phyloP scores from a whole-genome alignment of 2,797 vertebrate species.

The Sparidentex hasta region DNA sequence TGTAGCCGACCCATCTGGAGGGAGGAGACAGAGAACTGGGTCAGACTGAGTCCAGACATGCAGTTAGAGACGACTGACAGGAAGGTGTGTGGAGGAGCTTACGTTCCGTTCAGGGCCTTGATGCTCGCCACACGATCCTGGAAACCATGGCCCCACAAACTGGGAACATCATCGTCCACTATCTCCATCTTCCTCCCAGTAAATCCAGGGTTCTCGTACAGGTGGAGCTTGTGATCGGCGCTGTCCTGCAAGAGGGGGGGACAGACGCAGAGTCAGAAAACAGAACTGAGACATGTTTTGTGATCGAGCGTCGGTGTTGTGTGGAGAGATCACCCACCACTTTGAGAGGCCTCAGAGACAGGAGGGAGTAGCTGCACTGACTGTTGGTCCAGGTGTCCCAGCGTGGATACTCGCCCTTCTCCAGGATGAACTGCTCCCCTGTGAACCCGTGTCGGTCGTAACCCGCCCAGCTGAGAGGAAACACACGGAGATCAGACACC shows the following conservation, averaged over 20 bases:
- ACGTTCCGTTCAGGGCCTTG: slow-evolving; percentile 91
- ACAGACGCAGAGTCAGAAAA: not conserved
- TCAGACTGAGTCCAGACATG: too few species aligned
- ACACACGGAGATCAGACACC: not conserved
- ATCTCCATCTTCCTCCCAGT: slow-evolving; percentile 94
- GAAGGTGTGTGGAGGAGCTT: slow-evolving; percentile 71
- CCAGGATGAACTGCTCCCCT: slow-evolving; percentile 93
- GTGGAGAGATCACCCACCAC: slow-evolving; percentile 63
- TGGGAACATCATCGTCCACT: slow-evolving; percentile 92
- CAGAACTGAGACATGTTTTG: too few species aligned
- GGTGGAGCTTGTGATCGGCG: slow-evolving; percentile 91
- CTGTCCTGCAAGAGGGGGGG: slow-evolving; percentile 84
- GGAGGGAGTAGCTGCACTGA: slow-evolving; percentile 89
- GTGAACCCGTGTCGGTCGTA: slow-evolving; percentile 87
- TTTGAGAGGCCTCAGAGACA: slow-evolving; percentile 90
- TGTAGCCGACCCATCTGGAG: slow-evolving; percentile 93
- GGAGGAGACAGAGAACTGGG: slow-evolving; percentile 11
- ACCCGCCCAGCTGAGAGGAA: slow-evolving; percentile 87
- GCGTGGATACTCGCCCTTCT: slow-evolving; percentile 94
- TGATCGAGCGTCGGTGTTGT: too few species aligned
- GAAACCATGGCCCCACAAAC: slow-evolving; percentile 94
- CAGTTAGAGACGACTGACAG: too few species aligned
- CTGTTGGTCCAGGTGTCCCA: slow-evolving; percentile 96
- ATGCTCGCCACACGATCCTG: slow-evolving; percentile 92
- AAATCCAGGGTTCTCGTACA: slow-evolving; percentile 90